Evolutionary conservation across 2,797 vertebrate genomes (phyloP), one percentile per base, ranked within the genome.

Genomic region (Acrossocheilus wenchowensis): DNA sequence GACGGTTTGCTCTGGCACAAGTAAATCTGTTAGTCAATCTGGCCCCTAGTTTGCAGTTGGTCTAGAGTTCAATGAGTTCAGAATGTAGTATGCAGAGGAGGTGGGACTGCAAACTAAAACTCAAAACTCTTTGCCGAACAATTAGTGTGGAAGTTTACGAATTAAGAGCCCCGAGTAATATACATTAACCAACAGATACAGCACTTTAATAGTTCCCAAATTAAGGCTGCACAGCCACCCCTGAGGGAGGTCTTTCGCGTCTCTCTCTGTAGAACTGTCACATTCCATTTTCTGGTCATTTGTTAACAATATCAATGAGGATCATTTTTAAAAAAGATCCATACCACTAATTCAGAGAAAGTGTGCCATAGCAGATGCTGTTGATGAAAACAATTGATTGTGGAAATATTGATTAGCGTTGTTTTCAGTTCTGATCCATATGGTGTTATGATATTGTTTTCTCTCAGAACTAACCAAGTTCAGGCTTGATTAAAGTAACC

Each of bases 211-310:
- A 89, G 86, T 86, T 86, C 84, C 84, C 89, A 83, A 87, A 90
- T 91, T 89, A 91, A 89, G 84, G 83, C 81, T 79, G 73, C 72
- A 82, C 34, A 85, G 80, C 85, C 82, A 62, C 26, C 88, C 86
- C 85, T 87, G 50, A 72, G 89, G 88, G 85, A 83, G 73, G 83
- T 86, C 71, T 77, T 84, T 83, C 73, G 26, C 74, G 26, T 86
- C 83, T 80, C 81, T 79, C 77, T 78, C 57, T 81, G 75, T 69
- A 39, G 71, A 89, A 88, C 91, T 90, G 91, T 90, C 90, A 89
- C 85, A 90, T 91, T 82, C 81, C 77, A 89, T 91, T 90, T 91
- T 90, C 86, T 86, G 85, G 88, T 91, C 86, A 89, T 91, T 91
- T 90, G 91, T 91, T 90, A 91, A 81, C 84, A 87, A 83, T 74